A percentile compares a stretch with the other conserved stretches of the same genome.
These are phyloP conservation scores for Drosophila anomalata DNA, from an alignment of 2,888 invertebrate species.

Conservation along the genomic window DNA sequence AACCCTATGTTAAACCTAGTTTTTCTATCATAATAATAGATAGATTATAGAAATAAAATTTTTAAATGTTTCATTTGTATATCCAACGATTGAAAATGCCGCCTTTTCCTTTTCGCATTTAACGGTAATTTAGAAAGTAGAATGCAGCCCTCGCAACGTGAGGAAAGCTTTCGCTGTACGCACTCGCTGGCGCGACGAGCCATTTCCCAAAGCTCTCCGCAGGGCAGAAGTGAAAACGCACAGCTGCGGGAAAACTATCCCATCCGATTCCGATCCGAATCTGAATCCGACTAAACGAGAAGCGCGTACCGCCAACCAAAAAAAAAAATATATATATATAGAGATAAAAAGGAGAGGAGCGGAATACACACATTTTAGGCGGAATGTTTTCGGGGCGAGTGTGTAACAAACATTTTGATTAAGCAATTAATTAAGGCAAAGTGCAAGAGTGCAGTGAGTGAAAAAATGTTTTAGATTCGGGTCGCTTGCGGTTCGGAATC, in stretches of 20 bases:
- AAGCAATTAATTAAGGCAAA: slow-evolving; percentile 77
- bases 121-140: slow-evolving; percentile 11
- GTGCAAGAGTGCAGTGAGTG: slow-evolving; percentile 76
- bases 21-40: no score
- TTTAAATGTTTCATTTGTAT: no score
- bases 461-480: slow-evolving; percentile 68
- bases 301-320: slow-evolving; percentile 47
- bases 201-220: slow-evolving; percentile 70
- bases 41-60: no score
- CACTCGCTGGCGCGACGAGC: slow-evolving; percentile 42
- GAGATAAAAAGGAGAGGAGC: slow-evolving; percentile 21
- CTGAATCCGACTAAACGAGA: slow-evolving; percentile 47
- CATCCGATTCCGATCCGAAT: slow-evolving; percentile 6
- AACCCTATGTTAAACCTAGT: no score
- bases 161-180: slow-evolving; percentile 49
- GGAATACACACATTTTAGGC: slow-evolving; percentile 49
- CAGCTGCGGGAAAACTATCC: slow-evolving; percentile 64
- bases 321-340: slow-evolving; percentile 25
- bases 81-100: background rate
- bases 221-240: slow-evolving; percentile 67
- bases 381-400: slow-evolving; percentile 63
- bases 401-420: slow-evolving; percentile 68
- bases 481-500: slow-evolving; percentile 28
- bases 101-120: background rate
- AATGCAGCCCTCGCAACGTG: slow-evolving; percentile 57